These are phyloP conservation scores for Trichogramma evanescens DNA, from an alignment of 2,888 invertebrate species.

Conservation along the genomic window DNA sequence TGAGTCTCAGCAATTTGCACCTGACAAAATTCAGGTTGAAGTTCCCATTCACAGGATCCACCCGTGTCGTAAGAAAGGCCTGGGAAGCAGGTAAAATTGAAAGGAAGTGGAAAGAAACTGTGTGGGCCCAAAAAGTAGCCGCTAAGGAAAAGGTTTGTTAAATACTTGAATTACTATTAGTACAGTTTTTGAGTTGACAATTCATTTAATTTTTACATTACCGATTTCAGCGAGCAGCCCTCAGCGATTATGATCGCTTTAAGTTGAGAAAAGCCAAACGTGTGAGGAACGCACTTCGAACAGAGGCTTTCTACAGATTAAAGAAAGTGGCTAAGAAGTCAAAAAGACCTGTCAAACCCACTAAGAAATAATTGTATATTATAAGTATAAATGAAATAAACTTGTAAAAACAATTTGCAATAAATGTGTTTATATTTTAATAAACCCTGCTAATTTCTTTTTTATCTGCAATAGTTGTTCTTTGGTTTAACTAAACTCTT, in stretches of 20 bases:
- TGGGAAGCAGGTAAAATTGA: constrained; percentile 81
- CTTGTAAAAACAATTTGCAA: too few relatives aligned
- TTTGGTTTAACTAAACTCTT: too few relatives aligned
- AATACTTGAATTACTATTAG: too few relatives aligned
- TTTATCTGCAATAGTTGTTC: too few relatives aligned
- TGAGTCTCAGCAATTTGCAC: constrained; percentile 85
- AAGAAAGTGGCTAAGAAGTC: constrained; percentile 55
- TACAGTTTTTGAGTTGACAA: too few relatives aligned
- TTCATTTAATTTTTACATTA: too few relatives aligned
- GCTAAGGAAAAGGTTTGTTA: constrained; percentile 62
- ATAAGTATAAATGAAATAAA: too few relatives aligned
- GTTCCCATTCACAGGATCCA: constrained; percentile 79
- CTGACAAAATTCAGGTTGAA: constrained; percentile 85
- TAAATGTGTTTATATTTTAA: too few relatives aligned
- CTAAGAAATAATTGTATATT: too few relatives aligned
- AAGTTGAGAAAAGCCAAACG: constrained; percentile 87
- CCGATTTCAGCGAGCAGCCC: constrained; percentile 63
- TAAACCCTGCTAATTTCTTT: too few relatives aligned
- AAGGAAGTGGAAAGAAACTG: constrained; percentile 81
- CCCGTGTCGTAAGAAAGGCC: constrained; percentile 79
- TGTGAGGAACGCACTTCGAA: constrained; percentile 74
- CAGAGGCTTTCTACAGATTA: constrained; percentile 66
- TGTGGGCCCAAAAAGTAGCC: constrained; percentile 86
- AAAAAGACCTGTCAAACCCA: constrained; percentile 12
- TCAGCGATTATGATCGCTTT: constrained; percentile 94